These are phyloP conservation scores for Pelusios castaneus DNA, from an alignment of 2,113 vertebrate genomes.

Conservation along the genomic window DNA sequence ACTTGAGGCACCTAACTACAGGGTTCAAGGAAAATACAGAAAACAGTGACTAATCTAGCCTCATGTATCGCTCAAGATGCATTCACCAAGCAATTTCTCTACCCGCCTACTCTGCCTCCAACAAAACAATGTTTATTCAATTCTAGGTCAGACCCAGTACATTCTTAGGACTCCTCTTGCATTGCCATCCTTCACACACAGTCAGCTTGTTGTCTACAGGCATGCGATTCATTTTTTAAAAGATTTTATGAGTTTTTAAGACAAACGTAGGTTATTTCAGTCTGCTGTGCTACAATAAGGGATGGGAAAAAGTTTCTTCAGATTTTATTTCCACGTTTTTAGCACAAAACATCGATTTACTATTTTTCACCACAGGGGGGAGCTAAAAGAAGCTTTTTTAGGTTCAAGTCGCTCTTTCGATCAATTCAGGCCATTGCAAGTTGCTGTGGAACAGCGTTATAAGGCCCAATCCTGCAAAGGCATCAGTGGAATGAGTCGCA, in stretches of 20 bases:
- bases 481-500: background rate
- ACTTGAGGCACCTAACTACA: background rate
- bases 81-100: background rate
- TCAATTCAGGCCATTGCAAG: background rate
- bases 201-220: background rate
- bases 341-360: background rate
- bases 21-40: background rate
- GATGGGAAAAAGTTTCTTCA: background rate
- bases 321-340: background rate
- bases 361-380: slow-evolving; percentile 28
- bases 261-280: background rate
- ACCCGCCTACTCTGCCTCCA: background rate
- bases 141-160: background rate
- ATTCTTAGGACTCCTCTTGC: background rate
- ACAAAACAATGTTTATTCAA: background rate
- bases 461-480: background rate
- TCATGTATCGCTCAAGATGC: background rate
- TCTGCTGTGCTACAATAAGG: background rate
- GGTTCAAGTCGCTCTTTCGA: background rate
- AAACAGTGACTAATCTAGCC: background rate
- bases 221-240: background rate
- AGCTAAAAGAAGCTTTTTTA: background rate
- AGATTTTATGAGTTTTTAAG: background rate
- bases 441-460: background rate
- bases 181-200: background rate